Percentiles rank a stretch among this genome's conserved stretches.
phyloP scores from a whole-genome alignment of 2,888 invertebrate species.

The Lepeophtheirus nordmannii region DNA sequence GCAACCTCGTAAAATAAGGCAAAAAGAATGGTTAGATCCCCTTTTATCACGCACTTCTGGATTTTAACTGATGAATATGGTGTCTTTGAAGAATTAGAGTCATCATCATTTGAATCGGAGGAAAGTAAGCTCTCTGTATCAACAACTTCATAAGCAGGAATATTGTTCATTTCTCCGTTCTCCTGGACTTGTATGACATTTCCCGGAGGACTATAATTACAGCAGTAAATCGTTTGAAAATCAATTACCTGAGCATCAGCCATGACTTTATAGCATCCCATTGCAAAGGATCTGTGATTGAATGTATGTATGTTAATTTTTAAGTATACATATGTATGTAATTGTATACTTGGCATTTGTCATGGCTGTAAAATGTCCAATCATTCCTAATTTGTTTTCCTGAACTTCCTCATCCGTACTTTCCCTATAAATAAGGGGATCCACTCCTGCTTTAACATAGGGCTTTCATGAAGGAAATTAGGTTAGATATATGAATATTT shows the following conservation, averaged over 20 bases:
- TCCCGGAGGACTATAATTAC: slow-evolving; percentile 2
- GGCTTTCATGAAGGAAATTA: neutral
- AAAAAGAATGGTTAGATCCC: no score
- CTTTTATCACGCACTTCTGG: no score
- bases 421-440: neutral
- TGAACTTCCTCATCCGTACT: neutral
- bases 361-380: slow-evolving; percentile 2
- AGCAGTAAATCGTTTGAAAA: neutral
- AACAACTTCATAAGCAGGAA: neutral
- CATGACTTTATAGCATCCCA: neutral
- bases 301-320: neutral
- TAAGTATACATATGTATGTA: neutral
- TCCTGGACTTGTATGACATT: neutral
- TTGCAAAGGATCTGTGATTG: neutral
- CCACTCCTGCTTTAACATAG: neutral
- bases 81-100: no score
- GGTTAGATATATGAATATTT: neutral
- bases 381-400: neutral
- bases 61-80: no score
- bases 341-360: neutral
- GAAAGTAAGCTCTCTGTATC: neutral
- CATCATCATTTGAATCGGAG: no score
- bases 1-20: no score
- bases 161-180: neutral
- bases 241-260: neutral